These are phyloP conservation scores for Adrianichthys oophorus DNA, from an alignment of 2,797 vertebrate species.

Conservation along the genomic window DNA sequence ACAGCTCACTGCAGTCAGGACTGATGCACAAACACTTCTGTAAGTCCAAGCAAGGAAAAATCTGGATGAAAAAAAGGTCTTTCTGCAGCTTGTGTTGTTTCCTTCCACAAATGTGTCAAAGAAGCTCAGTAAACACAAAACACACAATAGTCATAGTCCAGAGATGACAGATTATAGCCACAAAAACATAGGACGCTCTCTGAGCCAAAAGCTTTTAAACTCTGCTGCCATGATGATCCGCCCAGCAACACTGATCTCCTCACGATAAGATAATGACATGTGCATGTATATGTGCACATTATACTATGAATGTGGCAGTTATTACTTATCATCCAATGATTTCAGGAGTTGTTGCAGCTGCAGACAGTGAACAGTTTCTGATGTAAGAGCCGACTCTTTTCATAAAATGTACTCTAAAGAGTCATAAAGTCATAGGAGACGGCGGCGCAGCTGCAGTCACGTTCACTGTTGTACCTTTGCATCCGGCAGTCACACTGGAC, in stretches of 20 bases:
- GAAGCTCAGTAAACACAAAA: conserved; percentile 3
- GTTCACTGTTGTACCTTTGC: conserved; percentile 38
- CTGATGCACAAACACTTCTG: conserved; percentile 28
- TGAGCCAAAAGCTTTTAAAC: conserved; percentile 21
- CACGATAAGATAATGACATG: conserved; percentile 39
- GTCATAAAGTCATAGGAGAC: too few relatives aligned
- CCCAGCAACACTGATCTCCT: conserved; percentile 44
- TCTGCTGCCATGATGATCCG: conserved; percentile 63
- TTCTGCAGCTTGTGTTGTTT: too few relatives aligned
- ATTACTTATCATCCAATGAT: too few relatives aligned
- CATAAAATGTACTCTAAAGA: neutral
- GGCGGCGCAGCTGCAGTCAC: neutral
- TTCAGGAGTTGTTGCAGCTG: too few relatives aligned
- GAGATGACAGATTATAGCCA: conserved; percentile 50
- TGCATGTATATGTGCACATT: neutral
- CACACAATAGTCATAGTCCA: conserved; percentile 34
- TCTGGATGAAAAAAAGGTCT: neutral
- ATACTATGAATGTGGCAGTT: conserved; percentile 1
- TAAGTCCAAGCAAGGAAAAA: conserved; percentile 21
- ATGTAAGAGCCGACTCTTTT: neutral
- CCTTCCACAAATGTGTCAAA: too few relatives aligned
- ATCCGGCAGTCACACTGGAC: conserved; percentile 27
- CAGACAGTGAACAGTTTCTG: neutral
- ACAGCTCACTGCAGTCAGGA: conserved; percentile 23
- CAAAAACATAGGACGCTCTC: conserved; percentile 58